phyloP scores from a whole-genome alignment of 2,113 vertebrate species.

The Channa maculata region DNA sequence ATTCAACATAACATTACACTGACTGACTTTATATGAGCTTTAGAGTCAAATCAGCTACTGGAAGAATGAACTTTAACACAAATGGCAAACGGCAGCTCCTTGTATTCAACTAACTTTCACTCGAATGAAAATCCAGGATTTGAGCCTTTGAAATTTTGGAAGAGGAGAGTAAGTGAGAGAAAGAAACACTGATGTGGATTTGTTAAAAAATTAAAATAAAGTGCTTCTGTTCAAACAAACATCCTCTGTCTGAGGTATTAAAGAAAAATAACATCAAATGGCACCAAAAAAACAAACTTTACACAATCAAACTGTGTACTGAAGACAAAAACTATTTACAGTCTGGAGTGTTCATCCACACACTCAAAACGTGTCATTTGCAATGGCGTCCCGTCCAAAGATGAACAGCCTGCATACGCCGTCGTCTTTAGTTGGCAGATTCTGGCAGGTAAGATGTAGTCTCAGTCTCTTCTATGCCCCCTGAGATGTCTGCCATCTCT shows the following conservation, averaged over 20 bases:
- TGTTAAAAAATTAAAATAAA: slow-evolving; percentile 87
- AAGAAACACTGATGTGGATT: slow-evolving; percentile 84
- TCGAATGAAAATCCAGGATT: slow-evolving; percentile 27
- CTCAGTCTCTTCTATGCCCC: slow-evolving; percentile 18
- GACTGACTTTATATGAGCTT: slow-evolving; percentile 53
- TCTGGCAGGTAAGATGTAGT: slow-evolving; percentile 28
- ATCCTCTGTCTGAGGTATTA: slow-evolving; percentile 86
- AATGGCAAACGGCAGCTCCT: slow-evolving; percentile 45
- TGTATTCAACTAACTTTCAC: slow-evolving; percentile 33
- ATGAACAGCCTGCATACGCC: slow-evolving; percentile 22
- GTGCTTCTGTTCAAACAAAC: slow-evolving; percentile 91
- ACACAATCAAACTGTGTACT: slow-evolving; percentile 85
- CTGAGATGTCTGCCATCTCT: slow-evolving; percentile 20
- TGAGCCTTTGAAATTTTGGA: slow-evolving; percentile 38
- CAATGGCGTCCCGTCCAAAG: slow-evolving; percentile 68
- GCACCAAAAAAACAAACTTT: slow-evolving; percentile 78
- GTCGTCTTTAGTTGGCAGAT: slow-evolving; percentile 3
- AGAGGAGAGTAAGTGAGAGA: slow-evolving; percentile 26
- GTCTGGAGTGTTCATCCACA: slow-evolving; percentile 61
- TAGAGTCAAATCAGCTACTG: slow-evolving; percentile 46
- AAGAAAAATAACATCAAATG: slow-evolving; percentile 83
- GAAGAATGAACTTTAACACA: slow-evolving; percentile 53
- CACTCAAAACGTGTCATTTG: slow-evolving; percentile 59
- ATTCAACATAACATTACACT: slow-evolving; percentile 76
- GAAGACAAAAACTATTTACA: slow-evolving; percentile 87